Percentiles rank a stretch among this genome's conserved stretches.
These are phyloP conservation scores for Harmothoe impar DNA, from an alignment of 2,888 invertebrate species.

Conservation along the genomic window DNA sequence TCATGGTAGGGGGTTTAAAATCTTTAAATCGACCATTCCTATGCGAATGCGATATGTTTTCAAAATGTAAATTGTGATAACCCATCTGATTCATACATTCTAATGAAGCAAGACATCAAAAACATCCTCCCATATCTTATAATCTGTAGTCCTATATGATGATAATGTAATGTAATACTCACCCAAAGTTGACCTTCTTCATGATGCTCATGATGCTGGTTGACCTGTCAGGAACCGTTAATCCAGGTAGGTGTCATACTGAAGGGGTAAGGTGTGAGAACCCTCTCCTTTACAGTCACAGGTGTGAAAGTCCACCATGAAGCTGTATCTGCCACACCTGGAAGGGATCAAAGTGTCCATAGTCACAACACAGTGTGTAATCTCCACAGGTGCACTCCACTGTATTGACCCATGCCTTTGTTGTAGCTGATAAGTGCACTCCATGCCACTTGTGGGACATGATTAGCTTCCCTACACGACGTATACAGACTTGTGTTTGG, in stretches of 20 bases:
- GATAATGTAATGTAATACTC: not conserved
- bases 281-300: not conserved
- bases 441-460: not conserved
- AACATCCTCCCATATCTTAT: too few relatives aligned
- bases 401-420: not conserved
- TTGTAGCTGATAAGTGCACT: not conserved
- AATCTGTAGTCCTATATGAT: too few relatives aligned
- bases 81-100: too few relatives aligned
- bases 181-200: slow-evolving; percentile 27
- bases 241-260: too few relatives aligned
- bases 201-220: not conserved
- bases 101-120: too few relatives aligned
- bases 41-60: too few relatives aligned
- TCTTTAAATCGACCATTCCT: too few relatives aligned
- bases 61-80: too few relatives aligned
- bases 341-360: slow-evolving; percentile 6
- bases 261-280: too few relatives aligned
- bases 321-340: not conserved
- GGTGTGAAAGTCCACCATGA: not conserved
- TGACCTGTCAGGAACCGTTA: not conserved
- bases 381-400: not conserved
- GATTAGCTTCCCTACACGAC: not conserved
- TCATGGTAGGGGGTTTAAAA: too few relatives aligned
- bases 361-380: not conserved
- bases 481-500: too few relatives aligned